A percentile compares a stretch with the other conserved stretches of the same genome.
Evolutionary conservation across 2,888 invertebrate species (phyloP).

Genomic region (Vannuccia rotundouncinata): DNA sequence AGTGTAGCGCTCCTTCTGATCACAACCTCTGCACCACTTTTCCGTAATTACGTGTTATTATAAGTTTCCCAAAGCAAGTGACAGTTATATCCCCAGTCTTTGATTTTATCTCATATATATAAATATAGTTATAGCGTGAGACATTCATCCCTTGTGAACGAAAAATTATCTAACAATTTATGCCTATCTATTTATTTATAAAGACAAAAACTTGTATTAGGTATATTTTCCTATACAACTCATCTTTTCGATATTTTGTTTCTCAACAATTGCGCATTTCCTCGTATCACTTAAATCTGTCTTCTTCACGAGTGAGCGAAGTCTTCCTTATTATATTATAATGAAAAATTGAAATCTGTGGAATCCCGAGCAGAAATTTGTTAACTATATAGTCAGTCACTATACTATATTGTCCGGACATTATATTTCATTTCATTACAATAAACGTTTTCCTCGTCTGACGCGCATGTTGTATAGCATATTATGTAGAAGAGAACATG

Average conservation of each 20-base stretch:
- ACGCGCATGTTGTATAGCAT: too few species aligned
- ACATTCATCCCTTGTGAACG: too few species aligned
- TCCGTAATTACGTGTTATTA: not conserved
- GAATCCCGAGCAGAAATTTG: too few species aligned
- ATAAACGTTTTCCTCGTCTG: not conserved
- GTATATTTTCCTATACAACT: not conserved
- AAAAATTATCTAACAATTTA: too few species aligned
- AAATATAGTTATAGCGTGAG: not conserved
- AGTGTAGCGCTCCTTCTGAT: not conserved
- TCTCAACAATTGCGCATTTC: too few species aligned
- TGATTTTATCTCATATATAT: not conserved
- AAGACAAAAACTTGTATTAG: too few species aligned
- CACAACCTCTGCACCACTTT: not conserved
- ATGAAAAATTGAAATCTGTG: too few species aligned
- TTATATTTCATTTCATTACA: not conserved
- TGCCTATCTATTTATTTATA: too few species aligned
- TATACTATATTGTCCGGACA: not conserved
- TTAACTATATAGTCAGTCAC: not conserved
- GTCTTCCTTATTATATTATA: too few species aligned
- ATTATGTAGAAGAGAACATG: not conserved
- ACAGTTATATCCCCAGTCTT: not conserved
- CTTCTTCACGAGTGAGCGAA: not conserved
- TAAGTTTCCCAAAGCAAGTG: not conserved
- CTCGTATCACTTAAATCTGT: too few species aligned
- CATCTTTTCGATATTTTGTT: not conserved